A percentile compares a stretch with the other conserved stretches of the same genome.
Evolutionary conservation across 2,113 vertebrate genomes (phyloP).

Genomic region (Porphyrio hochstetteri): DNA sequence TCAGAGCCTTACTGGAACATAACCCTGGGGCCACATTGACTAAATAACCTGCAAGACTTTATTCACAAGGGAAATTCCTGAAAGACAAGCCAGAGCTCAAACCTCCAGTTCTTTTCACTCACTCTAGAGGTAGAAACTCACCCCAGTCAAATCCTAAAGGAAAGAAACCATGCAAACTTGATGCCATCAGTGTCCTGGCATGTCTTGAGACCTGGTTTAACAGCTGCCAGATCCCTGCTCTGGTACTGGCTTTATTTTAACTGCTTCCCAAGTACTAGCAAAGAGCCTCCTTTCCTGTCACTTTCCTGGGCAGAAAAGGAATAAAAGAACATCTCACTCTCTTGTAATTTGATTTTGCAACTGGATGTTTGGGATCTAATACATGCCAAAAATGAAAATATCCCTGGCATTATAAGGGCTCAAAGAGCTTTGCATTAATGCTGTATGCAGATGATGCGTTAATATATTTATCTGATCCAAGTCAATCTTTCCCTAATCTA

Average conservation of each 20-base stretch:
- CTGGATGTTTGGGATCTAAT: conserved; percentile 7
- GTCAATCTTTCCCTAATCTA: conserved; percentile 41
- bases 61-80: background rate
- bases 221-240: background rate
- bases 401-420: background rate
- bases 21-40: background rate
- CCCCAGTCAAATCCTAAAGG: background rate
- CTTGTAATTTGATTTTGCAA: background rate
- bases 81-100: background rate
- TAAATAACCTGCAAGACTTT: background rate
- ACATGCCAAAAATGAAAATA: conserved; percentile 9
- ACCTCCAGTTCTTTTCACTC: background rate
- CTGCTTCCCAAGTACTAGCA: background rate
- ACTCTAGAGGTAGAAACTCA: background rate
- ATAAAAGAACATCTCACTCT: background rate
- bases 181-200: background rate
- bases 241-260: background rate
- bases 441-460: conserved; percentile 23
- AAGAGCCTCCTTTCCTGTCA: background rate
- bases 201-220: background rate
- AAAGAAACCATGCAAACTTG: background rate
- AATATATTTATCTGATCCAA: conserved; percentile 59
- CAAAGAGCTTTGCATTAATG: conserved; percentile 49
- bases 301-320: background rate
- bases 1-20: background rate